phyloP scores from a whole-genome alignment of 2,113 vertebrate species.

The Cariama cristata region DNA sequence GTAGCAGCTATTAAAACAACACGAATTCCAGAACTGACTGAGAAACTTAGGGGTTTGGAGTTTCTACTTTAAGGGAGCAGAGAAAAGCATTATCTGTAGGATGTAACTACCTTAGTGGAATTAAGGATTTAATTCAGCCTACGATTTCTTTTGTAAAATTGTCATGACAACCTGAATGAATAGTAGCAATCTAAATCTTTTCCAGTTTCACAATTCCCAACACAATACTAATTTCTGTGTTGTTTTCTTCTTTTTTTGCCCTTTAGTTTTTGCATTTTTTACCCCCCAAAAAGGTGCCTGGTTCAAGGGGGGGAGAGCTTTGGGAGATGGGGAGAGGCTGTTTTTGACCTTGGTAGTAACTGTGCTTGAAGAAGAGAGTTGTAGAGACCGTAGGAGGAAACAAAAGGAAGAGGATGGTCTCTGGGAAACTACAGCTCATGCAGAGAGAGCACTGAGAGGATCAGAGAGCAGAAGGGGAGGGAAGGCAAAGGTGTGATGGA shows the following conservation, averaged over 20 bases:
- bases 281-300: accelerated
- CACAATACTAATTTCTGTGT: not conserved
- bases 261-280: not conserved
- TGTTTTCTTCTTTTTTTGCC: not conserved
- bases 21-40: not conserved
- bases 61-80: not conserved
- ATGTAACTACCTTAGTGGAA: not conserved
- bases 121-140: not conserved
- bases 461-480: not conserved
- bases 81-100: not conserved
- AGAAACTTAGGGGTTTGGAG: not conserved
- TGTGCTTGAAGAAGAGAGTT: not conserved
- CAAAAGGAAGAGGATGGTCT: not conserved
- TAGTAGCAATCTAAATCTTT: not conserved
- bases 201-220: not conserved
- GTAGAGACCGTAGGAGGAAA: not conserved
- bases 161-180: not conserved
- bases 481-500: not conserved
- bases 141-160: not conserved
- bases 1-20: not conserved
- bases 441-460: not conserved
- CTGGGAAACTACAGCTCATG: not conserved
- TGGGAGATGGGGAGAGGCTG: not conserved
- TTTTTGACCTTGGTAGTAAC: not conserved
- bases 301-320: not conserved